Base-by-base conservation (phyloP, 2,888 invertebrate species). In the Synanthedon formicaeformis region DNA sequence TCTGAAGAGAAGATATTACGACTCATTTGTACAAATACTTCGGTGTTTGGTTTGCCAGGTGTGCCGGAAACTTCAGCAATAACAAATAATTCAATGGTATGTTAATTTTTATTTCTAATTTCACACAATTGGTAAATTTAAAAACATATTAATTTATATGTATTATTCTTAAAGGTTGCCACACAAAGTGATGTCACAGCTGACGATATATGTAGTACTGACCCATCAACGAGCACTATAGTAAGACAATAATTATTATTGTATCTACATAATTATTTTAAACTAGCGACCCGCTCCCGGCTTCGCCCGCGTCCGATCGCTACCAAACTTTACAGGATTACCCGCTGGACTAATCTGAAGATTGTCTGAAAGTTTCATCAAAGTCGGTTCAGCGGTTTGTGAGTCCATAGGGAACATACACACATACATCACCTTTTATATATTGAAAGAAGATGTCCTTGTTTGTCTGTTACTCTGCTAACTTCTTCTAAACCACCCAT, bases 1-100 rank as follows among this genome's bases (percentile, higher is more conserved):
- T 67, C 75, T 51, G 78, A 78, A 56, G 71, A 77, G 55, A 78
- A 78, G 53, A 78, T 78, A 52, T 55, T 78, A 41, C 66, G 75
- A 58, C 68, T 78, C 41, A 75, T 77, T 40, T 75, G 77, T 55
- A 71, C 72, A 49, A 77, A 76, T 55, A 77, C 76, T 52, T 72
- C 77, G 50, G 68, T 71, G 3, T 78, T 77, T 66, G 78, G 78
- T 8, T 62, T 78, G 2, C 51, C 68, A 41, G 78, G 71, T 40
- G 77, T 78, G 1, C 73, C 77, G n/a, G 78, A 78, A 62, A 78
- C 78, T 48, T 68, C 69, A 53, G 66, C 65, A 40, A 53, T 69
- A 41, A 58, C 61, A 50, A 69, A 53, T 54, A 60, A 69, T 51
- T 52, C 62, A 27, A 66, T 73, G 67, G 78, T 77, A 61, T 48